Evolutionary conservation across 2,113 vertebrate species (phyloP), one percentile per base, ranked within the genome.

Genomic region (Odontophorus gujanensis): DNA sequence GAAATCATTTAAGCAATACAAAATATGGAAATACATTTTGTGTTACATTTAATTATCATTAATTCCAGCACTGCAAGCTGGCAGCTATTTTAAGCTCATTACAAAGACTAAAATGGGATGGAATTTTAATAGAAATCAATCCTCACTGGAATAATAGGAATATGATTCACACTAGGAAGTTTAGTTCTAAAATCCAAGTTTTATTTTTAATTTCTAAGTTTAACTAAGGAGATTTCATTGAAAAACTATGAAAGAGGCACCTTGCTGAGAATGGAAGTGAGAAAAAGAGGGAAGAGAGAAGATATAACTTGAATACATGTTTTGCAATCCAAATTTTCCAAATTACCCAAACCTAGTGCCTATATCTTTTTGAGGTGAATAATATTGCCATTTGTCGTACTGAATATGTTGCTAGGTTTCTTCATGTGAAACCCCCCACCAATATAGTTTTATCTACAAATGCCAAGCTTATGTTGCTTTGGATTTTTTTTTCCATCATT

Each of bases 1-100:
- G 94, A 97, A 98, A 98, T 98, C 95, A 98, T 97, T 97, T 98
- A 97, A 97, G 97, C 97, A 98, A 98, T 97, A 97, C 97, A 98
- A 98, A 98, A 98, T 98, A 97, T 98, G 98, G 97, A 98, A 98
- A 98, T 98, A 97, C 96, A 98, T 98, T 98, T 98, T 97, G 96
- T 97, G 96, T 98, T 98, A 98, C 94, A 97, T 98, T 98, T 98
- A 98, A 98, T 98, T 98, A 98, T 97, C 97, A 98, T 98, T 98
- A 98, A 98, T 98, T 98, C 97, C 91, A 97, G 87, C 93, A 97
- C 96, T 94, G 96, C 97, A 98, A 97, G 97, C 98, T 98, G 97
- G 98, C 96, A 98, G 97, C 96, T 98, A 98, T 97, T 98, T 98
- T 96, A 97, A 93, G 93, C 81, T 98, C 97, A 98, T 98, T 98